Evolutionary conservation across 2,888 invertebrate genomes (phyloP).

Genomic region (Oscheius sp.): DNA sequence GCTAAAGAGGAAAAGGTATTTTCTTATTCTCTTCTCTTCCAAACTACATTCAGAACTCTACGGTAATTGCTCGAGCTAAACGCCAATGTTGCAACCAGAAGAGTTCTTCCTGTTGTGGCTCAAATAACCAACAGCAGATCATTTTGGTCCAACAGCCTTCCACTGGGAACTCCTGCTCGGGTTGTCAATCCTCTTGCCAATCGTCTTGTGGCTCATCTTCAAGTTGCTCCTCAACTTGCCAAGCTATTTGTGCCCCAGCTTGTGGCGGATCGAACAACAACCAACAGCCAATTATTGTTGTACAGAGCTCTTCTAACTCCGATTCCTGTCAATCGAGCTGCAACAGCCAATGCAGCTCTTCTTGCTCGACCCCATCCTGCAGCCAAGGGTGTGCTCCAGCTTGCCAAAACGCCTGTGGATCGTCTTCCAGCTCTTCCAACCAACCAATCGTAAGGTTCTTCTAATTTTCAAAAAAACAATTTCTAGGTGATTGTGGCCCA

Average conservation of each 20-base stretch:
- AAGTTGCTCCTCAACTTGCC: constrained; percentile 27
- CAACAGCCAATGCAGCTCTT: constrained; percentile 49
- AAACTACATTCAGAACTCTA: not conserved
- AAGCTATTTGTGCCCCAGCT: not conserved
- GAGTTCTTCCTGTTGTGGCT: constrained; percentile 50
- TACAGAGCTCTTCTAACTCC: too few species aligned
- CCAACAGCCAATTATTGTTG: constrained; percentile 26
- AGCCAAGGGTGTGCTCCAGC: constrained; percentile 48
- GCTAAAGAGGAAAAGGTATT: not conserved
- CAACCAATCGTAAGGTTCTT: constrained; percentile 48
- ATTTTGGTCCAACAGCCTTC: constrained; percentile 56
- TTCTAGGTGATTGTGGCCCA: constrained; percentile 53
- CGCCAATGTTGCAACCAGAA: constrained; percentile 55
- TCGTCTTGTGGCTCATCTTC: constrained; percentile 38
- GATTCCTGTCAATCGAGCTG: constrained; percentile 51
- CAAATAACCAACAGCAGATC: constrained; percentile 40
- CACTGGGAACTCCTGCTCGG: constrained; percentile 16
- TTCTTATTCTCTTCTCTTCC: not conserved
- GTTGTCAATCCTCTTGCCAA: constrained; percentile 52
- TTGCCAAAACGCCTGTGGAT: constrained; percentile 43
- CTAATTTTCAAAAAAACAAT: too few species aligned
- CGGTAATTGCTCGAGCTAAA: constrained; percentile 46
- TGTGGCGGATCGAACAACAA: constrained; percentile 44
- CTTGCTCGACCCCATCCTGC: constrained; percentile 53
- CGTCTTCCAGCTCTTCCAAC: constrained; percentile 41